phyloP scores from a whole-genome alignment of 1,140 invertebrate species.

The Panonychus citri region DNA sequence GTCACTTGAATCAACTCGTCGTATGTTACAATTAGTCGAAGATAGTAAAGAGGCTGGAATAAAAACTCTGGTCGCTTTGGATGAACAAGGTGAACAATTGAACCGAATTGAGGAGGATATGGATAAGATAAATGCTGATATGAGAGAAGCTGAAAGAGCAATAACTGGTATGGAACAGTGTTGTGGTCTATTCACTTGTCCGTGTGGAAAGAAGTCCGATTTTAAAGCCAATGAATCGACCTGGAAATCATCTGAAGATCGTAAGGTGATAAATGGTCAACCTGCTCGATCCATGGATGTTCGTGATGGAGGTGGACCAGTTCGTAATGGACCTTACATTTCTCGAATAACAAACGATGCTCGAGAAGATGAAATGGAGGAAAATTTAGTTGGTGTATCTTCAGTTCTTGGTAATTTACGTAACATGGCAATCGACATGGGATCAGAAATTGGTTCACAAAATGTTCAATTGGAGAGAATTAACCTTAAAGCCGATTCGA shows the following conservation, averaged over 20 bases:
- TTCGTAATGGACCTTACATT: constrained; percentile 19
- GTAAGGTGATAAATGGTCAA: constrained; percentile 13
- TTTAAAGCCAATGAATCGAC: constrained; percentile 15
- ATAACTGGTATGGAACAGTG: constrained; percentile 99
- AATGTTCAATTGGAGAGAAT: constrained; percentile 26
- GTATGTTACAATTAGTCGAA: constrained; percentile 15
- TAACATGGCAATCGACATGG: constrained; percentile 38
- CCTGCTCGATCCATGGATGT: constrained; percentile 61
- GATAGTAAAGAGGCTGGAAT: constrained; percentile 18
- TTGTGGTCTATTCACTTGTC: constrained; percentile 35
- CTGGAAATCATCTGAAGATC: constrained; percentile 14
- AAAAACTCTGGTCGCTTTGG: constrained; percentile 16
- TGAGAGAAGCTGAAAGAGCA: constrained; percentile 97
- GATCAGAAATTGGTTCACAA: constrained; percentile 31
- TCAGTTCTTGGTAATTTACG: constrained; percentile 21
- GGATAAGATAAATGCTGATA: constrained; percentile 98
- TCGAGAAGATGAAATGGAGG: constrained; percentile 35
- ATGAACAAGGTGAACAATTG: constrained; percentile 53
- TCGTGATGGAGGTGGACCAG: constrained; percentile 65
- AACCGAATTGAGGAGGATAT: constrained; percentile 97
- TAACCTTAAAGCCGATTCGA: constrained; percentile 24
- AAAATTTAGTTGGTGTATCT: constrained; percentile 23
- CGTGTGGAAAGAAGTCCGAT: constrained; percentile 7
- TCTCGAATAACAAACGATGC: constrained; percentile 34
- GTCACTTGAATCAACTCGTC: constrained; percentile 15